Percentiles rank a stretch among this genome's conserved stretches.
These are phyloP conservation scores for Clarias gariepinus DNA, from an alignment of 2,113 vertebrate genomes.

Conservation along the genomic window DNA sequence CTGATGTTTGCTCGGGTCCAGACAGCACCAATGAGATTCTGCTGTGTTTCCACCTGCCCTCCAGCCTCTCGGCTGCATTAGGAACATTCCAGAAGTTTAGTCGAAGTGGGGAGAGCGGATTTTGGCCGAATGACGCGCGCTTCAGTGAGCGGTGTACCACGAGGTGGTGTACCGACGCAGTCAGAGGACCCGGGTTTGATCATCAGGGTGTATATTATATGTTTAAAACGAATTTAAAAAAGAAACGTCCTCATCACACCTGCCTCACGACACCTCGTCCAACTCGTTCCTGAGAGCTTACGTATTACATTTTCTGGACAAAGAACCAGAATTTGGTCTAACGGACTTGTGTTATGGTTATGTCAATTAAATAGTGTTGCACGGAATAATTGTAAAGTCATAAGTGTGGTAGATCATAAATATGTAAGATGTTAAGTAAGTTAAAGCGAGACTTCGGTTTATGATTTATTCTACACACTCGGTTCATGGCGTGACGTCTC, in stretches of 20 bases:
- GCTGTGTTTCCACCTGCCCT: conserved; percentile 48
- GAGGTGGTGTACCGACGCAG: neutral
- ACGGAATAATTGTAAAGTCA: too few species aligned
- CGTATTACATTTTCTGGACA: neutral
- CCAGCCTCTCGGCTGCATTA: conserved; percentile 36
- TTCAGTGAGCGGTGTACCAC: neutral
- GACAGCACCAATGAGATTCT: conserved; percentile 42
- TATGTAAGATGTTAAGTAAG: neutral
- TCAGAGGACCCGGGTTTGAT: neutral
- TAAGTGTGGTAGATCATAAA: too few species aligned
- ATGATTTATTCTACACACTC: conserved; percentile 54
- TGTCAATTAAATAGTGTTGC: neutral
- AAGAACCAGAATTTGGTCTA: neutral
- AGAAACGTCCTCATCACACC: neutral
- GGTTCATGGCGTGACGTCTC: conserved; percentile 65
- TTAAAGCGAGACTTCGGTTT: neutral
- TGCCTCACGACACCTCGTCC: neutral
- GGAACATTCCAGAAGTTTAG: conserved; percentile 48
- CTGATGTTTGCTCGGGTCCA: conserved; percentile 57
- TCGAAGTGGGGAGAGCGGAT: conserved; percentile 15
- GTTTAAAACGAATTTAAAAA: too few species aligned
- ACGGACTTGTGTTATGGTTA: neutral
- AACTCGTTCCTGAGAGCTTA: neutral
- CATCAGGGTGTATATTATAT: too few species aligned
- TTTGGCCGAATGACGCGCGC: neutral